Evolutionary conservation across 2,113 vertebrate species (phyloP), one percentile per base, ranked within the genome.

Genomic region (Chaetura pelagica): DNA sequence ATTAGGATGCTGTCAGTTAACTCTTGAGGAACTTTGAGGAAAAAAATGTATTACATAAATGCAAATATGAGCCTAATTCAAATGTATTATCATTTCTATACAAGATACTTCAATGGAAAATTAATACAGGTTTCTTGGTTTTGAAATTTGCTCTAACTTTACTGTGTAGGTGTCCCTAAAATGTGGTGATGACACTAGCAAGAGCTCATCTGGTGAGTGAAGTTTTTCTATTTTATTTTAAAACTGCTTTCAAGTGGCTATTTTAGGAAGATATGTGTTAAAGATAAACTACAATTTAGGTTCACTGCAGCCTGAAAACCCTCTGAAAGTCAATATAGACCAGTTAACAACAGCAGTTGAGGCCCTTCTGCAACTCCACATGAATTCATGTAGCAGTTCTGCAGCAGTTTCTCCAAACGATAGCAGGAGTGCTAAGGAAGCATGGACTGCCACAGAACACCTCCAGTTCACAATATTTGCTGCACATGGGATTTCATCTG

Each of bases 381-480:
- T 98, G 42, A 98, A 97, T 89, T 98, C 98, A 58, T 97, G 98
- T 89, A 96, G 97, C 66, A 94, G 42, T 85, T 62, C 89, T 67
- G 30, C 86, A 61, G 93, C 90, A 7, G 19, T 66, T 77, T 64
- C 92, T 92, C n/a, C 84, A 54, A 74, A 94, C 7, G 97, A 96
- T 57, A 91, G 32, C 14, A 97, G 62, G 77, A 96, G 59, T 87
- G 96, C 97, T 63, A 99, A 98, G 89, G 99, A 99, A 95, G 99
- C 99, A 4, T 99, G 98, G 35, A 98, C 98, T 78, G 98, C 98
- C 76, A 98, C 98, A 20, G 99, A 99, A 86, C 99, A 99, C 90
- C 98, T 99, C 58, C 99, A 99, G 80, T 99, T 99, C 97, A 99
- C 98, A 46, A 81, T 99, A 91, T 99, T 99, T 95, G 99, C 99